phyloP scores from a whole-genome alignment of 2,888 invertebrate genomes.

The Andrena fulva region DNA sequence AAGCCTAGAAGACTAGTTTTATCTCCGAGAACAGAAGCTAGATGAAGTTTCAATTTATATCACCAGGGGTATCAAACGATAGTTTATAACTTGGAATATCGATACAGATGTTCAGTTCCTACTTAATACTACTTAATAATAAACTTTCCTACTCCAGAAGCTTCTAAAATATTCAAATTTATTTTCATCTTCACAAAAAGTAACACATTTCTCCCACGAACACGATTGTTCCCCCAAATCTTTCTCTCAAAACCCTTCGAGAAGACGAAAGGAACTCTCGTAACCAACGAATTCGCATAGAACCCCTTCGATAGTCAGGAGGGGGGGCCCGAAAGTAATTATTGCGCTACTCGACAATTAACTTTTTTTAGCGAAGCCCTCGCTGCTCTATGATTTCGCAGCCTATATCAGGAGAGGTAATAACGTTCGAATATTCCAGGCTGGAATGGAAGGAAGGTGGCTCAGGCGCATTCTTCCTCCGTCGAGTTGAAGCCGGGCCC shows the following conservation, averaged over 20 bases:
- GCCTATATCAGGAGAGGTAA: conserved; percentile 78
- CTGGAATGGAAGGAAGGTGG: conserved; percentile 36
- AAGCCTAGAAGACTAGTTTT: not conserved
- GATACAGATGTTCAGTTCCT: too few species aligned
- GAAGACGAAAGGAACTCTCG: conserved; percentile 25
- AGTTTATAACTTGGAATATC: too few species aligned
- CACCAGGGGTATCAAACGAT: too few species aligned
- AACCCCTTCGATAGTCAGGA: conserved; percentile 7
- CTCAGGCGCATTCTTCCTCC: not conserved
- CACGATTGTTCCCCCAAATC: not conserved
- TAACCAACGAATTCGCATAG: conserved; percentile 41
- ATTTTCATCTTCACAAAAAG: too few species aligned
- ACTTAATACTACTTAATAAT: too few species aligned
- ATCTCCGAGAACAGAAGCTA: not conserved
- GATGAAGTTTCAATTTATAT: too few species aligned
- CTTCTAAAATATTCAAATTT: too few species aligned
- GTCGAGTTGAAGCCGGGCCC: not conserved
- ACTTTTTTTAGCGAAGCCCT: conserved; percentile 77
- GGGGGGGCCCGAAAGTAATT: conserved; percentile 75
- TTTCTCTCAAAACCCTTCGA: not conserved
- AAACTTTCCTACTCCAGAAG: too few species aligned
- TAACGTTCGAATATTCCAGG: conserved; percentile 72
- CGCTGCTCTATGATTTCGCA: conserved; percentile 79
- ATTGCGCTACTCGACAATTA: conserved; percentile 82
- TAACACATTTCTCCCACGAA: not conserved